Evolutionary conservation across 35 echinoderm and acorn worm genomes (phyloP).

Genomic region (Lytechinus variegatus): DNA sequence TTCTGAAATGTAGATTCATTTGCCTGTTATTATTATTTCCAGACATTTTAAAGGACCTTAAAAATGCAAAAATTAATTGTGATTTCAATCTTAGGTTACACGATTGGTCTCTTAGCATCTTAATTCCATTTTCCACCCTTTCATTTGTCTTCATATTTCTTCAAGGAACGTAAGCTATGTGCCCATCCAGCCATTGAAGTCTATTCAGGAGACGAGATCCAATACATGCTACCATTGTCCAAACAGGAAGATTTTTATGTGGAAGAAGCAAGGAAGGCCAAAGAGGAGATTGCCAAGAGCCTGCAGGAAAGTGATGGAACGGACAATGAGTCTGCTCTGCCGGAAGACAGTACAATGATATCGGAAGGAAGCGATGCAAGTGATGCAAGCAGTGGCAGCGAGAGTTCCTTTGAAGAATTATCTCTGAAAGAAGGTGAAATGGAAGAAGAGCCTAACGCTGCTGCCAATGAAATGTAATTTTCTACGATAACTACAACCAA

Average conservation of each 20-base stretch:
- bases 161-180: slow-evolving; percentile 76
- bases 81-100: not conserved
- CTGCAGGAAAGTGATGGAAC: not conserved
- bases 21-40: too few relatives aligned
- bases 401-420: slow-evolving; percentile 46
- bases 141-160: not conserved
- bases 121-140: not conserved
- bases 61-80: too few relatives aligned
- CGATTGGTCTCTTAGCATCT: not conserved
- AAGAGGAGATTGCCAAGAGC: slow-evolving; percentile 13
- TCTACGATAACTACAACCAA: not conserved
- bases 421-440: slow-evolving; percentile 10
- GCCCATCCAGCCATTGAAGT: slow-evolving; percentile 88
- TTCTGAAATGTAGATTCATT: too few relatives aligned
- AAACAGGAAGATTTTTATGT: slow-evolving; percentile 95
- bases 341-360: not conserved
- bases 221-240: slow-evolving; percentile 82
- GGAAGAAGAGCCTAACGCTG: not conserved
- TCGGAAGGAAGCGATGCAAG: not conserved
- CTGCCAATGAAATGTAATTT: slow-evolving; percentile 18
- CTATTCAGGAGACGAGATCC: slow-evolving; percentile 65
- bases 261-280: slow-evolving; percentile 62
- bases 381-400: slow-evolving; percentile 11
- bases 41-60: too few relatives aligned
- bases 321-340: not conserved